Conservation (phyloP, 2,888 invertebrate genomes). For the Hofmannophila pseudospretella region DNA sequence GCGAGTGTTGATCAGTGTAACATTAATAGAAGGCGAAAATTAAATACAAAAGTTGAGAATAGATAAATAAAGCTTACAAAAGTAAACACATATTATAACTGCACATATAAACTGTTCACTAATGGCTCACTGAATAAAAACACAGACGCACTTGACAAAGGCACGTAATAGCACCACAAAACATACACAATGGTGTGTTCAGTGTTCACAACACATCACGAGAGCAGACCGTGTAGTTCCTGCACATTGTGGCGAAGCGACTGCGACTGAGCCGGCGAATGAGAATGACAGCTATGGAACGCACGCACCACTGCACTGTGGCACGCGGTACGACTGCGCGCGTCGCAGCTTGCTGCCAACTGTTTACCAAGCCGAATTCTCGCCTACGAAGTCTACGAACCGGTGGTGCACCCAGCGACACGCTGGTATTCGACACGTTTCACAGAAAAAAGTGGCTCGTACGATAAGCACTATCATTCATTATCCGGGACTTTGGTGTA, state of each 20-base stretch:
- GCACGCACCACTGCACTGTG: slow-evolving; percentile 13
- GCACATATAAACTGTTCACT: slow-evolving; percentile 21
- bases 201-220: slow-evolving; percentile 21
- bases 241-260: slow-evolving; percentile 49
- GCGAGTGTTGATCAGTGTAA: too few relatives aligned
- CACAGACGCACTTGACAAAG: slow-evolving; percentile 28
- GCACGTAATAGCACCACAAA: slow-evolving; percentile 17
- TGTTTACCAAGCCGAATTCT: slow-evolving; percentile 44
- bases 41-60: too few relatives aligned
- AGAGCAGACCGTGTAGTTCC: slow-evolving; percentile 56
- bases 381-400: too few relatives aligned
- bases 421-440: slow-evolving; percentile 17
- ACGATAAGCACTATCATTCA: slow-evolving; percentile 57
- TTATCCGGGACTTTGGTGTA: slow-evolving; percentile 24
- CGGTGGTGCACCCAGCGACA: slow-evolving; percentile 45
- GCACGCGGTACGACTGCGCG: slow-evolving; percentile 26
- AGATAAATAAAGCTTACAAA: background rate
- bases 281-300: slow-evolving; percentile 15
- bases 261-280: slow-evolving; percentile 9
- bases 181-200: slow-evolving; percentile 29
- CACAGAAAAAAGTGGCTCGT: slow-evolving; percentile 50
- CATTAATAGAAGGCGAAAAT: too few relatives aligned
- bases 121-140: slow-evolving; percentile 15
- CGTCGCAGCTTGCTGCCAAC: slow-evolving; percentile 48
- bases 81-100: background rate